Evolutionary conservation across 2,797 vertebrate genomes (phyloP), one percentile per base, ranked within the genome.

Genomic region (Pempheris klunzingeri): DNA sequence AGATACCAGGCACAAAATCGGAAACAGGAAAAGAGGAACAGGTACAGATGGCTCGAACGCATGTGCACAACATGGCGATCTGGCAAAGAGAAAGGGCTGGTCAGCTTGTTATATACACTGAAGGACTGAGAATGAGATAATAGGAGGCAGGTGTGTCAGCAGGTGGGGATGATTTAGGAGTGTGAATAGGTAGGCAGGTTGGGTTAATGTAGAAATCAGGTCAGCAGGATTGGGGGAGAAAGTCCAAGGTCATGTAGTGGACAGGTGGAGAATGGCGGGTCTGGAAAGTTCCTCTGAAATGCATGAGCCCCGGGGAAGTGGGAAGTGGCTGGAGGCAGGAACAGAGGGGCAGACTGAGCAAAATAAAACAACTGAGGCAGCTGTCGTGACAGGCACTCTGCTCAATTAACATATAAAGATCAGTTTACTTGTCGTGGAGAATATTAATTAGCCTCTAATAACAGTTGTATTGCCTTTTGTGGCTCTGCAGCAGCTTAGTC

Each of bases 41-140:
- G 26, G 41, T 61, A 61, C 17, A 61, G 59, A 44, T 61, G 59
- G 39, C 59, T 61, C 39, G 26, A 44, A 28, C 17, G 7, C 17
- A 44, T 20, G 39, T 30, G 39, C 15, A 30, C 59, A 61, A 22
- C 55, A 24, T 28, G 26, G 18, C 10, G 15, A 43, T 17, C 39
- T 30, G 26, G 17, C 26, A 44, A 61, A 61, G 44, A n/a, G 46
- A 22, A 47, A 12, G 12, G 18, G n/a, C 34, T 43, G 22, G 38
- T 30, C 8, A 41, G 24, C 54, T 61, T 39, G 38, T 47, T 5
- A 47, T 12, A 12, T 47, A 47, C 10, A 22, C 10, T n/a, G 5
- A n/a, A 13, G 11, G n/a, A 12, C 46, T n/a, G 20, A n/a, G n/a
- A n/a, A 47, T 12, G 46, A 47, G 46, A 47, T 47, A 44, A 18